These are phyloP conservation scores for human (Homo sapiens) DNA, from an alignment of 2,113 vertebrate genomes.

Conservation along the genomic window DNA sequence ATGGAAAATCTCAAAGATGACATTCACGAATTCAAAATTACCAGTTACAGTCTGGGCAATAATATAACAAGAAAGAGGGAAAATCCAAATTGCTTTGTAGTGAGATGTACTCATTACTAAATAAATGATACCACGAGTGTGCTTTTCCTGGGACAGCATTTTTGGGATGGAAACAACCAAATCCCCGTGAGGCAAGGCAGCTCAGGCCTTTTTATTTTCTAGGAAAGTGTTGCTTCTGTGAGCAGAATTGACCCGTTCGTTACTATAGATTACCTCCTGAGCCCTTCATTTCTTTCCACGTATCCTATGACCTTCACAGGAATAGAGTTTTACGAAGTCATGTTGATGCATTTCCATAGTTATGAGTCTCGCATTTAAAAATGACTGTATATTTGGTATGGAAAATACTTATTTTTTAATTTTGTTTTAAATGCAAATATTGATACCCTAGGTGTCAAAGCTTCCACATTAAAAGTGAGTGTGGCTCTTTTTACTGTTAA, in stretches of 20 bases:
- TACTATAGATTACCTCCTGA: neutral
- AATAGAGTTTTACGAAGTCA: accelerated
- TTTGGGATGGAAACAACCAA: neutral
- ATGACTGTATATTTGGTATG: neutral
- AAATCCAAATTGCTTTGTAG: neutral
- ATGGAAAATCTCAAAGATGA: neutral
- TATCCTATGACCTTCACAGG: neutral
- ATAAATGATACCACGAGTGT: neutral
- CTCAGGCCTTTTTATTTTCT: neutral
- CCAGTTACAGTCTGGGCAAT: neutral
- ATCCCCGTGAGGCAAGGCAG: neutral
- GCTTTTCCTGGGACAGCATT: neutral
- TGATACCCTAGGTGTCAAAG: neutral
- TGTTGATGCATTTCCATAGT: neutral
- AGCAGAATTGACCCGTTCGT: neutral
- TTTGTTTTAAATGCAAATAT: neutral
- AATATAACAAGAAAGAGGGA: neutral
- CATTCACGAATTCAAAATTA: neutral
- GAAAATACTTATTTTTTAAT: neutral
- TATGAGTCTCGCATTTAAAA: neutral
- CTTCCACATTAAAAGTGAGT: neutral
- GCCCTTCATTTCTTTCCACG: neutral
- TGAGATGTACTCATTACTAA: neutral
- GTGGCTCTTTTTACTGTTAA: neutral
- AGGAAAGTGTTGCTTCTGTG: constrained; percentile 10